Evolutionary conservation across 2,113 vertebrate species (phyloP).

Genomic region (Catharus bicknelli): DNA sequence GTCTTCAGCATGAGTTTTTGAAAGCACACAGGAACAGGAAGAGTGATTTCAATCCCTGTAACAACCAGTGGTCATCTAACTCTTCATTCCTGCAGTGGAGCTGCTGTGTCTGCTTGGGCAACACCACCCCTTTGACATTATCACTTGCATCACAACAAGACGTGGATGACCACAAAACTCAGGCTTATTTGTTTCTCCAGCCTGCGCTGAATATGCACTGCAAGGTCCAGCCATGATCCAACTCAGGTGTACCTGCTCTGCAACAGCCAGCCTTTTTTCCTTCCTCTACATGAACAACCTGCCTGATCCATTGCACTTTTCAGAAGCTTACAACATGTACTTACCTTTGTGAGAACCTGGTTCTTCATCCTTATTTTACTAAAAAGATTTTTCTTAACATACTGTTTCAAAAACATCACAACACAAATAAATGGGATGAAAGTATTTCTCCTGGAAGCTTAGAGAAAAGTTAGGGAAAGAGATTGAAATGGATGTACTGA

Average conservation of each 20-base stretch:
- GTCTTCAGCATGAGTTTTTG: background rate
- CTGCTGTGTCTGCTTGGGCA: background rate
- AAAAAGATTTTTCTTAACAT: background rate
- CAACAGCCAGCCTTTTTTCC: background rate
- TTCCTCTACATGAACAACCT: background rate
- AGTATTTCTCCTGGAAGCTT: background rate
- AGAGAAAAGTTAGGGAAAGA: background rate
- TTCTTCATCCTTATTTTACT: background rate
- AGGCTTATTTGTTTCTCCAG: background rate
- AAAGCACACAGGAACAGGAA: background rate
- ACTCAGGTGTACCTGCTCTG: background rate
- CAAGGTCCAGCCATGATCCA: background rate
- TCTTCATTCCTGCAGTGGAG: background rate
- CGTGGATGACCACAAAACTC: background rate
- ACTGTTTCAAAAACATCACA: background rate
- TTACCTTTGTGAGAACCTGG: background rate
- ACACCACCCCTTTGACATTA: background rate
- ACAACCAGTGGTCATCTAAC: background rate
- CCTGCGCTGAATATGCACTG: background rate
- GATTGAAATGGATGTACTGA: background rate
- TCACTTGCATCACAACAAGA: background rate
- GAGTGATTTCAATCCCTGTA: background rate
- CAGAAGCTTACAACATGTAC: background rate
- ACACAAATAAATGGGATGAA: background rate
- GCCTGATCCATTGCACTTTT: rapidly evolving